Evolutionary conservation across 2,797 vertebrate genomes (phyloP), one percentile per base, ranked within the genome.

Genomic region (Crax fasciolata): DNA sequence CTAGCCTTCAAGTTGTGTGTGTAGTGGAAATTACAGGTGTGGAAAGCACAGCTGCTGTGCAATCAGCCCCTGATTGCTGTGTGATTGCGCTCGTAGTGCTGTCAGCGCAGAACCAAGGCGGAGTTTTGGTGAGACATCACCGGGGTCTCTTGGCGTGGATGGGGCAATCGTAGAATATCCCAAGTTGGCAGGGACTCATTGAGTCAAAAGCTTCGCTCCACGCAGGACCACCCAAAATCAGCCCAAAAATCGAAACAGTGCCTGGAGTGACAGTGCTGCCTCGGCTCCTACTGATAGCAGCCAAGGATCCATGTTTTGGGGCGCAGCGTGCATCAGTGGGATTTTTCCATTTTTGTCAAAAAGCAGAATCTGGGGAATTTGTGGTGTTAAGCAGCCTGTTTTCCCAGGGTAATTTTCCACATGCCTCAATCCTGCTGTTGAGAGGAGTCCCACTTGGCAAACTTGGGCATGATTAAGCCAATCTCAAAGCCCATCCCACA

Each of bases 11-110:
- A 79, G 59, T 35, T 39, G 30, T 0, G 51, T 88, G 57, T 1
- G 32, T 11, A 21, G 61, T 4, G 62, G 88, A 93, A 95, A 96
- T 95, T 85, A 59, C 23, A 65, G 92, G 95, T 91, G 70, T 91
- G 72, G 84, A 13, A 66, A 66, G 58, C 6, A 0, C 9, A 41
- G 54, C 58, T 55, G 4, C 15, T 4, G 10, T 51, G 57, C 35
- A 87, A 61, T 75, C 72, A 21, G 5, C 12, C n/a, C 16, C 0
- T 1, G 7, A 2, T 15, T 11, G 39, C 91, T 28, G 48, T 52
- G 59, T 89, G 90, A 58, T 87, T 80, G 58, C 39, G 38, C 6
- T 57, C 32, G 19, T 24, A 3, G 0, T 55, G 68, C 62, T 54
- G 41, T 12, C 66, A 16, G 80, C 6, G 2, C 13, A 5, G 24